phyloP scores from a whole-genome alignment of 2,888 invertebrate species.

The Scrobipalpa atriplicella region DNA sequence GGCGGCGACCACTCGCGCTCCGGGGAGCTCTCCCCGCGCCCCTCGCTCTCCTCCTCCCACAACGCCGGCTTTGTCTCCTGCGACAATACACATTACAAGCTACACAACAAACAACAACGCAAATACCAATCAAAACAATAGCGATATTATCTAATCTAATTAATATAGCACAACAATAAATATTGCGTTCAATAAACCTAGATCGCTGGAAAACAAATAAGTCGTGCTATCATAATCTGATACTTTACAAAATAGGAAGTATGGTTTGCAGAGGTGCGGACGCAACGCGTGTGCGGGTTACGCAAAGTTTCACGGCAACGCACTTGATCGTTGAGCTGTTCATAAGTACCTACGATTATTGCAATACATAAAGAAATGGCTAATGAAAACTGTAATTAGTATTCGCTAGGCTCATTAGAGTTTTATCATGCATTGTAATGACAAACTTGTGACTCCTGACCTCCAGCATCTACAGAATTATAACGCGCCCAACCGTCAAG shows the following conservation, averaged over 20 bases:
- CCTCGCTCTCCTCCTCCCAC: conserved; percentile 58
- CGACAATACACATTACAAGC: conserved; percentile 31
- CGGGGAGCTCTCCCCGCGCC: conserved; percentile 63
- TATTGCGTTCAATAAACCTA: conserved; percentile 11
- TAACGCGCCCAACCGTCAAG: not conserved
- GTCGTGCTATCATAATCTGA: not conserved
- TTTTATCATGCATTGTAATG: not conserved
- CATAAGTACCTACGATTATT: not conserved
- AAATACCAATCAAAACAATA: conserved; percentile 10
- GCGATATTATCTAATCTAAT: not conserved
- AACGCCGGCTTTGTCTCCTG: conserved; percentile 64
- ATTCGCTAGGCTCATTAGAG: not conserved
- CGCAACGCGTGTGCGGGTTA: conserved; percentile 4
- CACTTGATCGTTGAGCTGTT: not conserved
- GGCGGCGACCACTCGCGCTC: conserved; percentile 85
- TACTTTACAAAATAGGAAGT: conserved; percentile 5
- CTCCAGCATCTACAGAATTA: not conserved
- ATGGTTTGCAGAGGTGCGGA: not conserved
- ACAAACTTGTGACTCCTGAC: not conserved
- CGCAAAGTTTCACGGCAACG: conserved; percentile 1
- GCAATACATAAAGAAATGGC: not conserved
- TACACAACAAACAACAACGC: not conserved
- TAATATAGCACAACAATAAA: not conserved
- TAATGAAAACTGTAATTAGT: conserved; percentile 9
- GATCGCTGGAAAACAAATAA: not conserved